A percentile compares a stretch with the other conserved stretches of the same genome.
phyloP scores from a whole-genome alignment of 2,888 invertebrate species.

The Temnothorax unifasciatus region DNA sequence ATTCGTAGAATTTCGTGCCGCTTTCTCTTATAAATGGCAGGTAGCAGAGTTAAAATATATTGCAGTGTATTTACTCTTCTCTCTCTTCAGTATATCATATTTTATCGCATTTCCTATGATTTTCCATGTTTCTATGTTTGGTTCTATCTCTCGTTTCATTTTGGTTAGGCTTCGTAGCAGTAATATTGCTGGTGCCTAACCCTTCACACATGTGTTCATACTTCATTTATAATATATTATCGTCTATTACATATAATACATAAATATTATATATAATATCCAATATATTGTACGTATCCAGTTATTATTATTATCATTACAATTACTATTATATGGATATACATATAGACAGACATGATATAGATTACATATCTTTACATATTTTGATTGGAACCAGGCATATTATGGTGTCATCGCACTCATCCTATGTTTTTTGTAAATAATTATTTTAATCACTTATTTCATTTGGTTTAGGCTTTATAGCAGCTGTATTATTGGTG shows the following conservation, averaged over 20 bases:
- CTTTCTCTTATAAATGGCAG: neutral
- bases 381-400: slow-evolving; percentile 15
- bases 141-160: slow-evolving; percentile 22
- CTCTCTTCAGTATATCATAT: neutral
- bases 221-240: slow-evolving; percentile 5
- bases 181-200: neutral
- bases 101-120: neutral
- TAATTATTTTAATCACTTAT: slow-evolving; percentile 21
- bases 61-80: neutral
- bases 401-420: neutral
- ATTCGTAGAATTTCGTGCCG: neutral
- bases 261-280: neutral
- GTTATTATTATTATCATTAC: neutral
- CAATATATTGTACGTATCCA: neutral
- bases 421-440: neutral
- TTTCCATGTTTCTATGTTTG: slow-evolving; percentile 2
- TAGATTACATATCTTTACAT: slow-evolving; percentile 1
- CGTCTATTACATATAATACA: neutral
- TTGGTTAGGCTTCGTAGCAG: neutral
- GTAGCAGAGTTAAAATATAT: slow-evolving; percentile 1
- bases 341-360: slow-evolving; percentile 11
- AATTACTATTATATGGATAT: neutral
- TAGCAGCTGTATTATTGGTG: slow-evolving; percentile 4
- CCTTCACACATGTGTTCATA: neutral
- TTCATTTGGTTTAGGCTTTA: slow-evolving; percentile 11